phyloP scores from a whole-genome alignment of 1,140 invertebrate species.

The Microplitis demolitor region DNA sequence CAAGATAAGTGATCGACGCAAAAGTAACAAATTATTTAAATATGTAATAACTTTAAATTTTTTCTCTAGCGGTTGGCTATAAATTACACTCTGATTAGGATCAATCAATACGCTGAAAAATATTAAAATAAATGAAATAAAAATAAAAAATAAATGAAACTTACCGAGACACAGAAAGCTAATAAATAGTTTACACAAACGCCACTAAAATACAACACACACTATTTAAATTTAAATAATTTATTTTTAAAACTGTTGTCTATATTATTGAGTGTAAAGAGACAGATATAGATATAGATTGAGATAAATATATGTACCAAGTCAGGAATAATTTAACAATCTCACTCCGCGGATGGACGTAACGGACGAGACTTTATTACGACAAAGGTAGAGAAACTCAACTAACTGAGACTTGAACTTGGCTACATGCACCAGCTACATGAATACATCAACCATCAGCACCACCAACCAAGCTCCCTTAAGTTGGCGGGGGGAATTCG shows the following conservation, averaged over 20 bases:
- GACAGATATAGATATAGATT: not conserved
- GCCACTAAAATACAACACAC: no score
- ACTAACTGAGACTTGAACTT: slow-evolving; percentile 28
- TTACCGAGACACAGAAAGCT: not conserved
- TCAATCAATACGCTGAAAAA: no score
- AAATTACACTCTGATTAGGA: not conserved
- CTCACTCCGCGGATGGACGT: slow-evolving; percentile 27
- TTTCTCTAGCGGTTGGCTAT: not conserved
- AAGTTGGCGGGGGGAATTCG: no score
- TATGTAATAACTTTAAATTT: no score
- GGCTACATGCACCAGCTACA: slow-evolving; percentile 5
- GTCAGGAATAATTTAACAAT: slow-evolving; percentile 2
- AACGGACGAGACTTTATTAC: slow-evolving; percentile 25
- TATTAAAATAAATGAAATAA: no score
- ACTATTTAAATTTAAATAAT: not conserved
- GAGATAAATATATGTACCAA: no score
- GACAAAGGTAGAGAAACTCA: slow-evolving; percentile 35
- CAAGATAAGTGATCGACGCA: no score
- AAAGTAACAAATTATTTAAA: no score
- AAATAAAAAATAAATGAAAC: no score
- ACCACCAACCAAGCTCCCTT: no score
- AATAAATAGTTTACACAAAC: not conserved
- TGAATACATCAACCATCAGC: no score
- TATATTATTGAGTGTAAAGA: not conserved
- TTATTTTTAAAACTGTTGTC: not conserved